phyloP scores from a whole-genome alignment of 2,888 invertebrate genomes.

The Spatulosminthurus flaviceps region DNA sequence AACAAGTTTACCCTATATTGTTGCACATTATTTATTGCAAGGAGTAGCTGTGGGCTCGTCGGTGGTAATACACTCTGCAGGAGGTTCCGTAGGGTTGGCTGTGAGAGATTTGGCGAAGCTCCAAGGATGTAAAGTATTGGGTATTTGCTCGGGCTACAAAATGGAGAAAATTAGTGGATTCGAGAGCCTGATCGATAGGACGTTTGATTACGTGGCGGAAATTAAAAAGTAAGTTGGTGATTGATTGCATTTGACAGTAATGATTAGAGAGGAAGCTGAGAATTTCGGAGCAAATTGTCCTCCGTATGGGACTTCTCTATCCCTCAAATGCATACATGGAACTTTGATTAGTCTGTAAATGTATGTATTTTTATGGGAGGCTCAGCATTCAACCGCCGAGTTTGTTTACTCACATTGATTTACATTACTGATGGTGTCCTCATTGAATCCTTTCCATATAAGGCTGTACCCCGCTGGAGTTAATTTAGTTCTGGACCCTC shows the following conservation, averaged over 20 bases:
- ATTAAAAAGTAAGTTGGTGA: constrained; percentile 78
- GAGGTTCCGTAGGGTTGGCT: constrained; percentile 78
- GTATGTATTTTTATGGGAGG: too few relatives aligned
- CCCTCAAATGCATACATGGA: too few relatives aligned
- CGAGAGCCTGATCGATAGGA: constrained; percentile 82
- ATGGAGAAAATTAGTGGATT: constrained; percentile 82
- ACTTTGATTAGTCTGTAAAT: too few relatives aligned
- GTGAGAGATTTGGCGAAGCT: constrained; percentile 54
- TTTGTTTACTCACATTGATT: too few relatives aligned
- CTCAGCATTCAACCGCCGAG: too few relatives aligned
- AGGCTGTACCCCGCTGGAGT: constrained; percentile 81
- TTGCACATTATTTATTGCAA: constrained; percentile 85
- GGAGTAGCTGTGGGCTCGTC: constrained; percentile 81
- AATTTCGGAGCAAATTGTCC: too few relatives aligned
- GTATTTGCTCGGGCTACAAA: constrained; percentile 84
- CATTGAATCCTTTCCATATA: too few relatives aligned
- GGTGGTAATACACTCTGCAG: constrained; percentile 83
- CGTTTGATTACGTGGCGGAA: constrained; percentile 83
- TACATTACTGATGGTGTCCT: too few relatives aligned
- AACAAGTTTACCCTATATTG: constrained; percentile 85
- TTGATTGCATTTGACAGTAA: not conserved
- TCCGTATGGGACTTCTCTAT: too few relatives aligned
- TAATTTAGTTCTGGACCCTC: constrained; percentile 85
- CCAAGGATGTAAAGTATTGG: constrained; percentile 82
- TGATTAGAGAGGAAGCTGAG: not conserved